A percentile compares a stretch with the other conserved stretches of the same genome.
Conservation (phyloP, 2,113 vertebrate genomes). For the Formicarius rufipectus region DNA sequence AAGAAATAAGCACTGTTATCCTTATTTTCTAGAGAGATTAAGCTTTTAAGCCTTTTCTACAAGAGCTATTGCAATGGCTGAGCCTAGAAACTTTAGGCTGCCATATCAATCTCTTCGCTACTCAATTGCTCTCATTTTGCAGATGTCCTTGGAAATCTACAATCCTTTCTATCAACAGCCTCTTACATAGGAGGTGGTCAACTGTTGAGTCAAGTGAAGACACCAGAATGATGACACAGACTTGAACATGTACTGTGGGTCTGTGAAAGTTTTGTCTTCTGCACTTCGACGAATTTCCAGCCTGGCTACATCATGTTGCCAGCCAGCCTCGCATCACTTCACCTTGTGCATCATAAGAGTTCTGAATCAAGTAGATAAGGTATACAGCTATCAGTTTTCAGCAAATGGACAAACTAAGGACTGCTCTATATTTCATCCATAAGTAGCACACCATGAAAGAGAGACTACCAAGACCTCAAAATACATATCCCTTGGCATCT, state of each 20-base stretch:
- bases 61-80: background rate
- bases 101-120: background rate
- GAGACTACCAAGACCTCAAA: background rate
- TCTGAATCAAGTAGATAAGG: background rate
- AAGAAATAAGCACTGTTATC: background rate
- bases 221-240: background rate
- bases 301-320: background rate
- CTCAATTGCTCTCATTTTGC: background rate
- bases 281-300: background rate
- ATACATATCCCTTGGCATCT: background rate
- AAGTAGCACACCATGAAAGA: background rate
- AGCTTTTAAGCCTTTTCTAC: background rate
- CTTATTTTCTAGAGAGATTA: background rate
- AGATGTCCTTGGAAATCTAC: background rate
- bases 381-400: background rate
- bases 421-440: background rate
- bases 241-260: background rate
- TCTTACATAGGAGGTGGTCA: background rate
- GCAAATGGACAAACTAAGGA: background rate
- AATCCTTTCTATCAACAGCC: background rate
- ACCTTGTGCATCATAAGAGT: fast-evolving
- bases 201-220: background rate
- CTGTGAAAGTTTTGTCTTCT: background rate
- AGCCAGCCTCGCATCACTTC: fast-evolving
- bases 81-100: background rate